These are phyloP conservation scores for Scleropages formosus DNA, from an alignment of 2,797 vertebrate species.

Conservation along the genomic window DNA sequence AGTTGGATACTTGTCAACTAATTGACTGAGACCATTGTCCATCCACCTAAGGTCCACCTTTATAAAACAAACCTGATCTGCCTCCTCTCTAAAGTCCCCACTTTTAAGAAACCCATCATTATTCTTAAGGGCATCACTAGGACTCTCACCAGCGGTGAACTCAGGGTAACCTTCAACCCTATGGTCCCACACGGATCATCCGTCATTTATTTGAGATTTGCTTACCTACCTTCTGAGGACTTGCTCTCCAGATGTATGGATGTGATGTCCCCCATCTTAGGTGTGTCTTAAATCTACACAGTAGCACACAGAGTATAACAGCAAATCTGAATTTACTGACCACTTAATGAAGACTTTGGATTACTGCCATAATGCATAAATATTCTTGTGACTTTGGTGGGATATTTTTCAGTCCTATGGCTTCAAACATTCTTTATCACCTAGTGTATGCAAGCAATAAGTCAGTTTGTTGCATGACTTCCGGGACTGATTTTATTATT, in stretches of 20 bases:
- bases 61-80: background rate
- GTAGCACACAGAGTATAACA: background rate
- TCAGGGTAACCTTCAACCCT: slow-evolving; percentile 12
- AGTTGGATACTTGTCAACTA: slow-evolving; percentile 2
- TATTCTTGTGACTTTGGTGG: background rate
- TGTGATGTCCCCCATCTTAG: background rate
- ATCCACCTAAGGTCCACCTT: slow-evolving; percentile 15
- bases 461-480: too few relatives aligned
- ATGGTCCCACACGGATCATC: background rate
- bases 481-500: slow-evolving; percentile 5
- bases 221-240: background rate
- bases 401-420: background rate
- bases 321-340: background rate
- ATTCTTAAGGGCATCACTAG: background rate
- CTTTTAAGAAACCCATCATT: background rate
- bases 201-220: slow-evolving; percentile 19
- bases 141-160: slow-evolving; percentile 16
- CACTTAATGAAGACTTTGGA: background rate
- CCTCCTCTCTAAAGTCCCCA: background rate
- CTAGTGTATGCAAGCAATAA: background rate
- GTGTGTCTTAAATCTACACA: background rate
- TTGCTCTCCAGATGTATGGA: background rate
- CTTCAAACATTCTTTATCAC: background rate
- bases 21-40: slow-evolving; percentile 2
- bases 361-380: background rate